Evolutionary conservation across 1,140 invertebrate genomes (phyloP).

Genomic region (Helicorthomorpha holstii): DNA sequence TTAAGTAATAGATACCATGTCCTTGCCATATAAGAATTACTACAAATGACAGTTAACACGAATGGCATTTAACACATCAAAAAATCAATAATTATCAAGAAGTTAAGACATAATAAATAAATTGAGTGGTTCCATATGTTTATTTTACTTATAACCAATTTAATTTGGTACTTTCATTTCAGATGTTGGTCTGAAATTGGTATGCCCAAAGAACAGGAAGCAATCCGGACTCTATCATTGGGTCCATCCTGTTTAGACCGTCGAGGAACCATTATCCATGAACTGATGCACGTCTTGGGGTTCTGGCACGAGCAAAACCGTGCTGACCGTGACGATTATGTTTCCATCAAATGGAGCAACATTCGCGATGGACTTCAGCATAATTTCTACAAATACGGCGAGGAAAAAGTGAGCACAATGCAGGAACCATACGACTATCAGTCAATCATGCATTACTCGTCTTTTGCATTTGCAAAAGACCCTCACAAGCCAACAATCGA

Average conservation of each 20-base stretch:
- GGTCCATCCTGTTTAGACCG: background rate
- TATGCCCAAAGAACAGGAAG: background rate
- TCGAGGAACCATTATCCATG: constrained; percentile 38
- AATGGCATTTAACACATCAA: too few relatives aligned
- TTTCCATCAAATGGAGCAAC: constrained; percentile 41
- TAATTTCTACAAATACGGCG: constrained; percentile 10
- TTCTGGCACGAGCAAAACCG: constrained; percentile 49
- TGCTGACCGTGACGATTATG: constrained; percentile 41
- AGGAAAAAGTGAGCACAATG: constrained; percentile 9
- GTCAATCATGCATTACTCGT: constrained; percentile 37
- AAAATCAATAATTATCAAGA: too few relatives aligned
- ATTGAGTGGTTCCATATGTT: too few relatives aligned
- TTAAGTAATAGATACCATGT: too few relatives aligned
- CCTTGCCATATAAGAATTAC: too few relatives aligned
- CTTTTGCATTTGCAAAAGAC: constrained; percentile 26
- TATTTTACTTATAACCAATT: too few relatives aligned
- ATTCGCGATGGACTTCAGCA: constrained; percentile 27
- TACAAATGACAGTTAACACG: too few relatives aligned
- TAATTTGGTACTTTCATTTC: background rate
- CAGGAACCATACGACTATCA: constrained; percentile 4
- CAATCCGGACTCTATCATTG: background rate
- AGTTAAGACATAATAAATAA: too few relatives aligned
- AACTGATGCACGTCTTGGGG: constrained; percentile 45
- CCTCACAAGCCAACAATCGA: constrained; percentile 26
- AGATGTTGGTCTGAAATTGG: background rate